Conservation (phyloP, 2,888 invertebrate species). For the Eilema griseolum region DNA sequence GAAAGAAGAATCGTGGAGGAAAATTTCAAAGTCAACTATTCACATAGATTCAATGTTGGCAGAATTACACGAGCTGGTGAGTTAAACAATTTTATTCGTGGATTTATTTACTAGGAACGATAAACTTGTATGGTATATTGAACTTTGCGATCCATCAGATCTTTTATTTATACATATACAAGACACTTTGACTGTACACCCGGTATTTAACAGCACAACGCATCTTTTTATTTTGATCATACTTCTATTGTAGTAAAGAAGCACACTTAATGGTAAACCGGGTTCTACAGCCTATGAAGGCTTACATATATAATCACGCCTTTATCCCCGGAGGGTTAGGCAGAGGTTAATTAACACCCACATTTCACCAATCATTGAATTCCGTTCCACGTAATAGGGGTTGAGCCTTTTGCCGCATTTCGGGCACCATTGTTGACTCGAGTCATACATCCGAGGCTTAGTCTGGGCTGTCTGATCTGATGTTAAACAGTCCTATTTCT, state of each 20-base stretch:
- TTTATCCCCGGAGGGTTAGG: no score
- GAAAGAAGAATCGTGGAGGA: slow-evolving; percentile 94
- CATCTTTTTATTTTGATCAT: not conserved
- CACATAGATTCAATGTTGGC: slow-evolving; percentile 94
- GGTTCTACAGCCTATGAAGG: no score
- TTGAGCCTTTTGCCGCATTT: no score
- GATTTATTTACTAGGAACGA: not conserved
- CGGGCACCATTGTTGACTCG: no score
- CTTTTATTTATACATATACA: not conserved
- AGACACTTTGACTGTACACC: not conserved
- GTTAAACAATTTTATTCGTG: slow-evolving; percentile 42
- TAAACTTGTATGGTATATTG: not conserved
- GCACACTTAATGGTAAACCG: no score
- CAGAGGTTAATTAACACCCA: no score
- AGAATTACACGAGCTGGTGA: slow-evolving; percentile 95
- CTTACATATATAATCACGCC: no score
- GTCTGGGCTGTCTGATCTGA: no score
- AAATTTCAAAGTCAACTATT: slow-evolving; percentile 95
- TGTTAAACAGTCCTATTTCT: no score
- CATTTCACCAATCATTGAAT: no score
- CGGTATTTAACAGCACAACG: not conserved
- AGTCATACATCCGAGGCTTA: no score
- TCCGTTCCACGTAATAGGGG: no score
- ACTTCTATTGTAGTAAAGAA: not conserved
- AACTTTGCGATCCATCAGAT: not conserved